Base-by-base conservation (phyloP, 2,888 invertebrate genomes). In the Rhabditoides inermis region DNA sequence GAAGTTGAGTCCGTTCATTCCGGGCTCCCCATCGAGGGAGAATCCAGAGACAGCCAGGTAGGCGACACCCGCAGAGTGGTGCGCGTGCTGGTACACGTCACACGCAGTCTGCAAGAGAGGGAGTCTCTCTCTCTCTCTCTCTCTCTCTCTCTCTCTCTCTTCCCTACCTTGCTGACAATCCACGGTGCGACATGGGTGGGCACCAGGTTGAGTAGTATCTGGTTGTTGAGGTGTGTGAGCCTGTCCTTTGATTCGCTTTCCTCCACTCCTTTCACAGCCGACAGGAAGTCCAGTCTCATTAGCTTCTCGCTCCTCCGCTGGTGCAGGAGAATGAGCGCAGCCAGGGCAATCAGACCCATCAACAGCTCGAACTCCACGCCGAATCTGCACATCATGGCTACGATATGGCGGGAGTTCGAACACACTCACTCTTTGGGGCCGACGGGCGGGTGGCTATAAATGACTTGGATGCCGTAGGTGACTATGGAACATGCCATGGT, bases 181-280 rank as follows among this genome's bases (percentile, higher is more conserved):
- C 58, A 60, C 1, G 59, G 51, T 15, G 73, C 73, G 22, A 73
- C 66, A 52, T 73, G 74, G 10, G 63, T 56, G 1, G 73, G 73
- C 6, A 73, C 68, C 2, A 68, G 49, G 56, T 70, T 71, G 47
- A 68, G 49, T 10, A 74, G 60, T 35, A 69, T 65, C 44, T 69
- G 69, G 46, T 67, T 63, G 53, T 67, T 73, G 40, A 72, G 37
- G 10, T 41, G 25, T 0, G 51, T 47, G n/a, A 64, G 35, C 27
- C 51, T 49, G 32, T 61, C 65, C 28, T 62, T 62, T 27, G 54
- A 51, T 7, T 57, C 36, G 2, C 58, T 48, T 26, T 64, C 61
- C 52, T 62, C 61, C 4, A 53, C 50, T n/a, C 56, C 50, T 55
- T 69, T 72, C 7, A 72, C 61, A 25, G 65, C 61, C 2, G 73